phyloP scores from a whole-genome alignment of 2,888 invertebrate species.

The Drosophila crucigera region DNA sequence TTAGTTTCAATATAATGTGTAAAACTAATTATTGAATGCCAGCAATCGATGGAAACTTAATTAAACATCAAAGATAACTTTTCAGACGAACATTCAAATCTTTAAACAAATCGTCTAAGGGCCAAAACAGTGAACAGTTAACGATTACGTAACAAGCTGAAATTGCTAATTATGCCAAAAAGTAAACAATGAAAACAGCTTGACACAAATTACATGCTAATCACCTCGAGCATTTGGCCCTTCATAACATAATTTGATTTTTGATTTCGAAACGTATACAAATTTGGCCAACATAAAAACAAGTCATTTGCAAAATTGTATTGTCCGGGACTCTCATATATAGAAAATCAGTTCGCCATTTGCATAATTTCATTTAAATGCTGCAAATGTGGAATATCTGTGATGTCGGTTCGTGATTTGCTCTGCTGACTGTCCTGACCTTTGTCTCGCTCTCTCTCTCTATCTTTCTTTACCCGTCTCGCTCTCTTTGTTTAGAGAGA shows the following conservation, averaged over 20 bases:
- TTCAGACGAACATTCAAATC: neutral
- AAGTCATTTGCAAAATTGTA: conserved; percentile 40
- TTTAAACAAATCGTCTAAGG: neutral
- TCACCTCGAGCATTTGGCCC: conserved; percentile 27
- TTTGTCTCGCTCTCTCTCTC: neutral
- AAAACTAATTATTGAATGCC: neutral
- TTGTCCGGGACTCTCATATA: conserved; percentile 20
- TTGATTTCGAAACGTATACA: conserved; percentile 7
- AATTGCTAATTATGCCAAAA: conserved; percentile 26
- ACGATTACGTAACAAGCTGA: neutral
- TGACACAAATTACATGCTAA: conserved; percentile 35
- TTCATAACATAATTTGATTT: conserved; percentile 11
- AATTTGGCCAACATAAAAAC: conserved; percentile 24
- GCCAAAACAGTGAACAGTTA: neutral
- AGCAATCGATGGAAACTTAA: neutral
- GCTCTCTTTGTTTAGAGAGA: neutral
- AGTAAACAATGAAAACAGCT: conserved; percentile 26
- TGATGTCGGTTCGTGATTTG: conserved; percentile 23
- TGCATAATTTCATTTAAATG: conserved; percentile 48
- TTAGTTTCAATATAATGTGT: neutral
- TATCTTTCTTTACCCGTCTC: neutral
- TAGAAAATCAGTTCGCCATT: conserved; percentile 33
- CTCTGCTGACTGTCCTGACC: conserved; percentile 21
- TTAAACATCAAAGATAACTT: conserved; percentile 1
- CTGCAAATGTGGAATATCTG: conserved; percentile 29